Percentiles rank a stretch among this genome's conserved stretches.
Evolutionary conservation across 2,113 vertebrate species (phyloP).

Genomic region (chimpanzee (Pan troglodytes)): NHGRI_mPanTro3-v2.1_pri NC_072402.2:34812001-34812500

Average conservation of each 20-base stretch:
- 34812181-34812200: no score
- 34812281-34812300: neutral
- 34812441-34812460: neutral
- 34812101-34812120: neutral
- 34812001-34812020: neutral
- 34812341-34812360: neutral
- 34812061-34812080: no score
- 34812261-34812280: neutral
- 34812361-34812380: neutral
- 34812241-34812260: neutral
- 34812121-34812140: no score
- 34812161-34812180: neutral
- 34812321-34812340: neutral
- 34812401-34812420: no score
- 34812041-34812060: neutral
- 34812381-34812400: neutral
- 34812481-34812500: neutral
- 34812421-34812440: neutral
- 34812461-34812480: neutral
- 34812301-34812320: neutral
- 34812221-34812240: neutral
- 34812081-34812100: neutral
- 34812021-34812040: neutral
- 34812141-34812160: neutral
- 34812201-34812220: neutral